Evolutionary conservation across 2,888 invertebrate genomes (phyloP).

Genomic region (Apamea epomidion): DNA sequence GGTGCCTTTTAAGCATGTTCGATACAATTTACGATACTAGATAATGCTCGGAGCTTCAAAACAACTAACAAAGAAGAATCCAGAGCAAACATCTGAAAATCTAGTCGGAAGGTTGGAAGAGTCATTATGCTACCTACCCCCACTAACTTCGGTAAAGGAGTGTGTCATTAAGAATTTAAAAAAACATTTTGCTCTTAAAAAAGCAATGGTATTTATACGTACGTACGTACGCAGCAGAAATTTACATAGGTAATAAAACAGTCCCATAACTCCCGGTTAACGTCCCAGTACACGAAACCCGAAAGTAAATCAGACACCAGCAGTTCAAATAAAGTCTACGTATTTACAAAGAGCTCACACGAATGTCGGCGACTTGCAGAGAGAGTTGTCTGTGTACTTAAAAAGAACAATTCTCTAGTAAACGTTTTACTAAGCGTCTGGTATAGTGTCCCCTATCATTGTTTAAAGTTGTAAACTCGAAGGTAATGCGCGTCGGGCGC

Average conservation of each 20-base stretch:
- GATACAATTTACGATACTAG: slow-evolving; percentile 52
- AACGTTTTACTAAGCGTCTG: slow-evolving; percentile 78
- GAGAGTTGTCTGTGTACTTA: slow-evolving; percentile 77
- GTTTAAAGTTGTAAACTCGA: slow-evolving; percentile 64
- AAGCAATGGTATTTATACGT: slow-evolving; percentile 47
- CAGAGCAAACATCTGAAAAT: slow-evolving; percentile 25
- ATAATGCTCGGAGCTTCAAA: slow-evolving; percentile 41
- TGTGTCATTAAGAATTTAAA: slow-evolving; percentile 36
- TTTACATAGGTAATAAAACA: slow-evolving; percentile 70
- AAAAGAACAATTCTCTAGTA: slow-evolving; percentile 80
- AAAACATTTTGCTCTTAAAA: slow-evolving; percentile 49
- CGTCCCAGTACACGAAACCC: slow-evolving; percentile 69
- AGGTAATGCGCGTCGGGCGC: slow-evolving; percentile 18
- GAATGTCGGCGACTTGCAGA: slow-evolving; percentile 77
- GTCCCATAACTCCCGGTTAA: slow-evolving; percentile 69
- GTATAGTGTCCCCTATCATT: slow-evolving; percentile 65
- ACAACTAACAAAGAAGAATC: slow-evolving; percentile 26
- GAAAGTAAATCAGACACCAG: slow-evolving; percentile 76
- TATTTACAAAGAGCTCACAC: slow-evolving; percentile 81
- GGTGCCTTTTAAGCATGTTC: slow-evolving; percentile 34
- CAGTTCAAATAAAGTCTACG: slow-evolving; percentile 77
- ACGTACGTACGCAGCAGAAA: slow-evolving; percentile 59
- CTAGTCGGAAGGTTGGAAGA: background rate
- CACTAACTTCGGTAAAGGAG: slow-evolving; percentile 18
- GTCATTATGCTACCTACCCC: slow-evolving; percentile 3